These are phyloP conservation scores for Bergia puertoricense DNA, from an alignment of 92 coral and sea anemone species.

Conservation along the genomic window DNA sequence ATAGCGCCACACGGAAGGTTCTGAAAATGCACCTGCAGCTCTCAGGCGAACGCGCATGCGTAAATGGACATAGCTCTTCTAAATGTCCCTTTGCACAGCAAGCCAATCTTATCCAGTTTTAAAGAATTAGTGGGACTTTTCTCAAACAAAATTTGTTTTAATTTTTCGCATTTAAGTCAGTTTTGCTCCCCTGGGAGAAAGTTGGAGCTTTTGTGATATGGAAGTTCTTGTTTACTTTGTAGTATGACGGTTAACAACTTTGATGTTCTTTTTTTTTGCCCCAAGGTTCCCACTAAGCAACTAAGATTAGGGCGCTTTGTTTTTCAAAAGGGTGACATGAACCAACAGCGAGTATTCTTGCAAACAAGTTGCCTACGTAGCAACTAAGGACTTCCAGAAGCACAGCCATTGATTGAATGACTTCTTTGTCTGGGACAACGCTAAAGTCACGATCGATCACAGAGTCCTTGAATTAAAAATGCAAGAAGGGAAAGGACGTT, in stretches of 20 bases:
- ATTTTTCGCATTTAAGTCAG: not conserved
- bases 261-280: conserved; percentile 11
- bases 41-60: conserved; percentile 8
- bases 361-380: conserved; percentile 41
- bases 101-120: not conserved
- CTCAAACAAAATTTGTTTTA: not conserved
- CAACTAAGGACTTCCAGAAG: conserved; percentile 19
- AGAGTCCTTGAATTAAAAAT: not conserved
- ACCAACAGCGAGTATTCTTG: conserved; percentile 1
- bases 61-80: not conserved
- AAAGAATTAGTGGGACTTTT: not conserved
- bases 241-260: not conserved
- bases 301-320: conserved; percentile 26
- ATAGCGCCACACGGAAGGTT: not conserved
- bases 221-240: not conserved
- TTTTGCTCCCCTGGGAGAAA: not conserved
- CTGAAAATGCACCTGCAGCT: conserved; percentile 29
- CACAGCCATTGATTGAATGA: conserved; percentile 1
- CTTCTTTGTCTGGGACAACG: conserved; percentile 18
- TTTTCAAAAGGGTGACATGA: not conserved
- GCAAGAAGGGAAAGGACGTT: not conserved
- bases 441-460: not conserved
- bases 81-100: conserved; percentile 6
- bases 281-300: conserved; percentile 42
- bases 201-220: not conserved